phyloP scores from a whole-genome alignment of 1,140 invertebrate species.

The Pemphigus obesinymphae region DNA sequence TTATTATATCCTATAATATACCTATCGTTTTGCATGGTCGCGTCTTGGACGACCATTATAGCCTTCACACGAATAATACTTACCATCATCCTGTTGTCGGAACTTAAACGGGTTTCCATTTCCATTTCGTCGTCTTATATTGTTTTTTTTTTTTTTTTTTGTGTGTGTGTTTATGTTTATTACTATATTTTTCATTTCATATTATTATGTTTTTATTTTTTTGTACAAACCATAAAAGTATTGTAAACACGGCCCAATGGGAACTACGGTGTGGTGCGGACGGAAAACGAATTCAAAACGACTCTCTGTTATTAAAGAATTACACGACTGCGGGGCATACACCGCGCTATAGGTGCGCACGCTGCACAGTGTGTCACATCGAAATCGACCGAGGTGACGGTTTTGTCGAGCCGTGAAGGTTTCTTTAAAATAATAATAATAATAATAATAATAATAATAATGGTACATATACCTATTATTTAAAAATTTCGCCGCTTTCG shows the following conservation, averaged over 20 bases:
- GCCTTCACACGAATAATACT: background rate
- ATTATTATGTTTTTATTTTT: background rate
- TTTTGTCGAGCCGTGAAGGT: background rate
- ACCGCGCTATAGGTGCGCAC: background rate
- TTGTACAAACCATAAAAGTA: background rate
- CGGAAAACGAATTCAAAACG: conserved; percentile 1
- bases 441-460: background rate
- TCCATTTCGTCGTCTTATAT: background rate
- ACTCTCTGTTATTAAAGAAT: background rate
- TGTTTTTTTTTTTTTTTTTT: background rate
- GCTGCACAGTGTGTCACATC: background rate
- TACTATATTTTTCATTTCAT: too few relatives aligned
- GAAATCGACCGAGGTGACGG: background rate
- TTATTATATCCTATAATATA: too few relatives aligned
- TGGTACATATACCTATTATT: background rate
- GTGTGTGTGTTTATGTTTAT: too few relatives aligned
- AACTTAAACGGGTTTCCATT: background rate
- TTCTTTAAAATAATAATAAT: too few relatives aligned
- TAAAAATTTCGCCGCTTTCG: background rate
- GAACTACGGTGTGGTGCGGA: background rate
- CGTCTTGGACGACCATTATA: background rate
- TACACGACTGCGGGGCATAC: background rate
- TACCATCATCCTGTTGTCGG: conserved; percentile 5
- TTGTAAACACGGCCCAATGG: background rate
- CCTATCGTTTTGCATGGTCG: conserved; percentile 9